Base-by-base conservation (phyloP, 2,113 vertebrate genomes). In the Anolis sagrei region DNA sequence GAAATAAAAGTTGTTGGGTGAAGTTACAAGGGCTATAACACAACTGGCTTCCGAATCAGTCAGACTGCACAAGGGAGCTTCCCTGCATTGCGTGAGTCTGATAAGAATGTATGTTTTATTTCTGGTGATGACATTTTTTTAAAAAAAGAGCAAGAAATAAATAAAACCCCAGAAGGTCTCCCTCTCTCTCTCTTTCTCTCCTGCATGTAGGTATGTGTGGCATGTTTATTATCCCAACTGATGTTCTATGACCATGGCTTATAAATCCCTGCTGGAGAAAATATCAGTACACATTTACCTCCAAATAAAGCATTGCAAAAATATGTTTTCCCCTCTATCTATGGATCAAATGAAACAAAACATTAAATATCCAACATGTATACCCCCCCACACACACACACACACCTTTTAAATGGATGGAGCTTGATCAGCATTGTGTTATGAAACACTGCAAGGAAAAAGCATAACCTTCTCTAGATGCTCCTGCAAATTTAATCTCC, bases 1-100 rank as follows among this genome's bases (percentile, higher is more conserved):
- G 88, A 92, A 92, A 89, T 29, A 84, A 68, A 36, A 89, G 64
- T 76, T 84, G 36, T 58, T 87, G 68, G 49, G 66, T 89, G 70
- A 88, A 92, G 85, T 88, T 64, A 82, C 29, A 0, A 92, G 39
- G 70, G 11, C 32, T 27, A 49, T 54, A 73, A 1, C 23, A 54
- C 27, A 14, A 79, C 66, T 88, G 74, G 32, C 81, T 36, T 90
- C 54, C 39, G 79, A 82, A 86, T 7, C 36, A 2, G 81, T 61
- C 61, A 34, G 18, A 76, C 79, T 2, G 14, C 8, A 0, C 25
- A 32, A 82, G 25, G 54, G 1, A 0, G 32, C 68, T 51, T 18
- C 19, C 13, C 14, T 86, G 76, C 10, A 83, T 76, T 1, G 11
- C 3, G 0, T n/a, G 39, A 83, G 80, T 21, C 9, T 72, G 29